Base-by-base conservation (phyloP, 2,113 vertebrate genomes). In the Cathartes aura region DNA sequence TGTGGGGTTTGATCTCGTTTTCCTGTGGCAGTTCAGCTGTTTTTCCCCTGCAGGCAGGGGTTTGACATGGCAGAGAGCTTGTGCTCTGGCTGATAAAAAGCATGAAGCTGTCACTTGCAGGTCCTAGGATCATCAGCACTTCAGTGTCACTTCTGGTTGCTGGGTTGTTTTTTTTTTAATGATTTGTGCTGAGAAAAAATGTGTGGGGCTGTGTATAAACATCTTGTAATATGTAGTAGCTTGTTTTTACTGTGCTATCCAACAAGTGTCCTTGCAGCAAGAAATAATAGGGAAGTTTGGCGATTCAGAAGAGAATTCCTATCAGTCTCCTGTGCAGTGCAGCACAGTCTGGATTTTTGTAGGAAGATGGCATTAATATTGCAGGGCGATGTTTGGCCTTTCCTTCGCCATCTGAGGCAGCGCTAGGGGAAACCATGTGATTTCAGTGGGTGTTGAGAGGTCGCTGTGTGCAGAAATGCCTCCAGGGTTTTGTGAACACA, bases 381-480 rank as follows among this genome's bases (percentile, higher is more conserved):
- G 40, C 32, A 42, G 30, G 30, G 56, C 3, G 2, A 34, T 27
- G 17, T 60, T 68, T 89, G 75, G 48, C 79, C 88, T 96, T 84
- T 82, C 34, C 15, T 87, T 64, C 71, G 38, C 24, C 1, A 10
- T 58, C 58, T 15, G 59, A 96, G 42, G 59, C 59, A 71, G 34
- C 0, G 1, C 62, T 87, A 6, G 42, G 42, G 82, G 76, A 85
- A 96, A 18, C 71, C 89, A 91, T 43, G 64, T 94, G 91, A 87
- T 78, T 70, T 94, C 52, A 82, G 85, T 96, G 97, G 90, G 59
- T 96, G 83, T 81, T 96, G 43, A 55, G 58, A 67, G 70, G 48
- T n/a, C 4, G 2, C 81, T 89, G 79, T 6, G 12, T 71, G 59
- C 74, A 84, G 94, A 92, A 55, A 59, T 64, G 75, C 86, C 56